These are phyloP conservation scores for Beris chalybata DNA, from an alignment of 2,888 invertebrate genomes.

Conservation along the genomic window DNA sequence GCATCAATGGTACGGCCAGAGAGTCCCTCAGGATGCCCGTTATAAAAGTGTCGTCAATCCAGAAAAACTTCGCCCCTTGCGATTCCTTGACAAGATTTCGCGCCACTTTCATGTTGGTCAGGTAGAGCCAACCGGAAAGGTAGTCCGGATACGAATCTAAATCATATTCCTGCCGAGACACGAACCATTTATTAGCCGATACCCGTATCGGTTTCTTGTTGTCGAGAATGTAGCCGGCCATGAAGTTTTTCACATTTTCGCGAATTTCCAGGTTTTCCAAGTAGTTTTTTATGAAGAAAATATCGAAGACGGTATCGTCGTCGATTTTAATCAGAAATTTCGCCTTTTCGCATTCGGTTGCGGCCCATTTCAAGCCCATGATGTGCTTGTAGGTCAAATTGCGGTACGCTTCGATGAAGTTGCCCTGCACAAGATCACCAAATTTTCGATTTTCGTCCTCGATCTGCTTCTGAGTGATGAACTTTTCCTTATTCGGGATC, in stretches of 20 bases:
- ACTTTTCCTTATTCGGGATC: constrained; percentile 60
- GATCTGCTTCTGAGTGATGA: constrained; percentile 61
- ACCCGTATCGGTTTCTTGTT: constrained; percentile 67
- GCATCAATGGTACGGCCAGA: constrained; percentile 61
- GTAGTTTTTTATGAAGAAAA: constrained; percentile 61
- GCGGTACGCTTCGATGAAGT: constrained; percentile 74
- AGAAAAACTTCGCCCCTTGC: constrained; percentile 69
- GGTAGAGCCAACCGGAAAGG: constrained; percentile 82
- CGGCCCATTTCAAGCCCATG: constrained; percentile 79
- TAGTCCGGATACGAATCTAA: constrained; percentile 69
- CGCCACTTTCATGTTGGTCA: constrained; percentile 70
- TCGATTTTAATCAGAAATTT: constrained; percentile 77
- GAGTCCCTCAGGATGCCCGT: constrained; percentile 75
- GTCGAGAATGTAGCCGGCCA: constrained; percentile 70
- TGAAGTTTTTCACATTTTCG: constrained; percentile 50
- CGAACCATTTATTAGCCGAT: constrained; percentile 78
- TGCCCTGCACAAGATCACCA: constrained; percentile 74
- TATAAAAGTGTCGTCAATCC: constrained; percentile 89
- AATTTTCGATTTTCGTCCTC: constrained; percentile 65
- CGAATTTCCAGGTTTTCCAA: constrained; percentile 54
- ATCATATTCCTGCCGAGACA: constrained; percentile 67
- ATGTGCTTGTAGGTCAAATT: constrained; percentile 82
- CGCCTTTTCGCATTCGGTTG: constrained; percentile 62
- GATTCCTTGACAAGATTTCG: constrained; percentile 61
- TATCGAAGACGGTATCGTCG: constrained; percentile 76